Percentiles rank a stretch among this genome's conserved stretches.
phyloP scores from a whole-genome alignment of 2,888 invertebrate species.

The Hypena proboscidalis region DNA sequence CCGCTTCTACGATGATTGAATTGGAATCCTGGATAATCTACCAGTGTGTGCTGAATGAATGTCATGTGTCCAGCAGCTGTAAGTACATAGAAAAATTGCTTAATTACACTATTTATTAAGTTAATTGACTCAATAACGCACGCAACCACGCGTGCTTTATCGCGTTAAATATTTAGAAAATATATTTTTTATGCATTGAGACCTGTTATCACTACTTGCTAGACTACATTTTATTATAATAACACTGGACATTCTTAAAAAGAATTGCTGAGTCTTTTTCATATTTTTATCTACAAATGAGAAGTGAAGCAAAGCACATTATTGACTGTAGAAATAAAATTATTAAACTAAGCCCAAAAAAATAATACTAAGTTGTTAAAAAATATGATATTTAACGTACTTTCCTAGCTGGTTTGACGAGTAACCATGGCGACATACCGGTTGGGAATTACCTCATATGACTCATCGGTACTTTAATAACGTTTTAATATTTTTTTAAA shows the following conservation, averaged over 20 bases:
- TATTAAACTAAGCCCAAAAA: too few species aligned
- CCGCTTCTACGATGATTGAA: constrained; percentile 86
- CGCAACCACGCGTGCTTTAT: constrained; percentile 15
- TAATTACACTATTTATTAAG: constrained; percentile 16
- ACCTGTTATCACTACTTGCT: neutral
- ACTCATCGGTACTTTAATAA: neutral
- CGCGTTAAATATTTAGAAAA: constrained; percentile 6
- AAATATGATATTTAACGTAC: too few species aligned
- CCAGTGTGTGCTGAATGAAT: constrained; percentile 88
- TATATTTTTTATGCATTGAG: neutral
- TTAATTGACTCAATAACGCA: constrained; percentile 23
- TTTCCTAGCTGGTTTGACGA: too few species aligned
- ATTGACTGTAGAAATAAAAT: too few species aligned
- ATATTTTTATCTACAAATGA: too few species aligned
- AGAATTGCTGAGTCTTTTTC: too few species aligned
- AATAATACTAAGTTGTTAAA: too few species aligned
- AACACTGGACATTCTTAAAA: too few species aligned
- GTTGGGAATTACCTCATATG: neutral
- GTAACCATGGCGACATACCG: neutral
- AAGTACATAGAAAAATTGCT: constrained; percentile 69
- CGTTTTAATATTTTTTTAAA: too few species aligned
- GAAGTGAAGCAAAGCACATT: too few species aligned
- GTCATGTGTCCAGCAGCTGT: constrained; percentile 88
- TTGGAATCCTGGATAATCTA: constrained; percentile 89
- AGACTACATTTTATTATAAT: too few species aligned